Base-by-base conservation (phyloP, 2,888 invertebrate genomes). In the Galeopsomyia nigrocyanea region DNA sequence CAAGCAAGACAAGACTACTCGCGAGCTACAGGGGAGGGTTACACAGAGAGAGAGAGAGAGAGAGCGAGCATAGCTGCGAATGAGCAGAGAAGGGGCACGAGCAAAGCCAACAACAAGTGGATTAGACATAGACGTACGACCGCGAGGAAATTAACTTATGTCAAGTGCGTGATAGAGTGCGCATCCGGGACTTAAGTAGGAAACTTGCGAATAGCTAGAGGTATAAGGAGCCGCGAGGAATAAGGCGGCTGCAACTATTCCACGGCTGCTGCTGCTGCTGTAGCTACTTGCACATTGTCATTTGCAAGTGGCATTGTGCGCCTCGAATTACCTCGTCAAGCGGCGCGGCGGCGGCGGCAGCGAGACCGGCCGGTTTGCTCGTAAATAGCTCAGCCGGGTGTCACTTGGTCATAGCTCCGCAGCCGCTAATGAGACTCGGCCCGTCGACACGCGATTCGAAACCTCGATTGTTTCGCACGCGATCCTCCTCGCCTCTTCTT, bases 81-180 rank as follows among this genome's bases (percentile, higher is more conserved):
- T 10, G 39, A 39, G 39, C 39, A 39, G 26, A 26, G 26, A 2
- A 26, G 39, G 7, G 39, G 39, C 39, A 10, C 13, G 39, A 39
- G 39, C 66, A 71, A 57, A 60, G 56, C 64, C 63, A 62, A 63
- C 68, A 73, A 73, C 68, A 68, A 73, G 68, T 68, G 68, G 72
- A 73, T 73, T 73, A 73, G 73, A 73, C 69, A 19, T 56, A 69
- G 73, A 73, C 73, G 50, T 61, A 70, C 68, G 69, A 66, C 69
- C 69, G 62, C 73, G 21, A 68, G 73, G 73, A 73, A 73, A 73
- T 73, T 68, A 73, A 69, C 73, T 73, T 73, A 73, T 50, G 73
- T 70, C 69, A 66, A 69, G 73, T 69, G 73, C 73, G 69, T 73
- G 73, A 73, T 73, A 66, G 73, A 73, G 69, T 73, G 69, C 61